Evolutionary conservation across 2,113 vertebrate species (phyloP), one percentile per base, ranked within the genome.

Genomic region (Columba janthina): DNA sequence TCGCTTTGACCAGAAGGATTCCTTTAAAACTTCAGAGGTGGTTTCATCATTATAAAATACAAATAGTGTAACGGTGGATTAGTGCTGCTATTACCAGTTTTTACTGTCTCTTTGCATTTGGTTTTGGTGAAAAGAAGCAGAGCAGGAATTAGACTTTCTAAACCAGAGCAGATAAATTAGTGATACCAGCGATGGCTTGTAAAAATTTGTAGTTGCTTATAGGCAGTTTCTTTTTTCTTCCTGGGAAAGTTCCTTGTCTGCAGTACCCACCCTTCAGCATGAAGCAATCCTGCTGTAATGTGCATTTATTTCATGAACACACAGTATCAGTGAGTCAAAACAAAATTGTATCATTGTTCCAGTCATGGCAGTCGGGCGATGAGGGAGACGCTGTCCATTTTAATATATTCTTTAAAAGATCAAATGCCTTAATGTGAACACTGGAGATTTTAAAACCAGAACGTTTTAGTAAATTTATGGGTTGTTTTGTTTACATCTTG

Each of bases 301-400:
- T 74, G 89, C 19, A 13, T 95, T 89, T 96, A 85, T 96, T 62
- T 66, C 80, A 26, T 48, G 73, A 69, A 32, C 87, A 48, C 32
- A 11, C 90, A 80, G 58, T 66, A 83, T 92, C 95, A 86, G 82
- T 79, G 97, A 95, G 81, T 94, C 96, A 78, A 66, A 94, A 69
- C 79, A 29, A 53, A 89, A 69, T 1, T 77, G 61, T 34, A 29
- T n/a, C 85, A 4, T 4, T 48, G 79, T 60, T 91, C 15, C 87
- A 77, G 31, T 72, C 64, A 42, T 26, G 53, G 85, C 81, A 46
- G 70, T 3, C 40, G 3, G 34, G 20, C 74, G 50, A 3, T 38
- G 6, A 2, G 64, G 62, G 51, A 65, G 57, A 40, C 17, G 6
- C 82, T 40, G 25, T 9, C 46, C 6, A 5, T 8, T 75, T 24